Conservation (phyloP, 1,140 invertebrate genomes). For the Acromyrmex echinatior region DNA sequence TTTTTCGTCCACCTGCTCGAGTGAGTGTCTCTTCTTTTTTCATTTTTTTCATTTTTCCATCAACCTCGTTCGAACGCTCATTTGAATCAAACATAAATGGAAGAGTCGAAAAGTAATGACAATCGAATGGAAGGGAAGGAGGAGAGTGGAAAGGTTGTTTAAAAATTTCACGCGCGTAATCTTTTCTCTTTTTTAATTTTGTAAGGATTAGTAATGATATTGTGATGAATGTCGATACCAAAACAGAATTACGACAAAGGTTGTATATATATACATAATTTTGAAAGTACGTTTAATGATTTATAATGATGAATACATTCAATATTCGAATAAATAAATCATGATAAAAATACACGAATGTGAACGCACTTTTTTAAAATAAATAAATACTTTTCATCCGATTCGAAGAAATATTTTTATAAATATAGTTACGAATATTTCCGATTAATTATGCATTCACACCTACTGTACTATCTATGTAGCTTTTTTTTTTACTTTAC, state of each 20-base stretch:
- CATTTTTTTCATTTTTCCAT: not conserved
- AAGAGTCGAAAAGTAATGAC: not conserved
- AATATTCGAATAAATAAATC: no score
- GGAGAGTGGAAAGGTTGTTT: not conserved
- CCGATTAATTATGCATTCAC: no score
- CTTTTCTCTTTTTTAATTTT: not conserved
- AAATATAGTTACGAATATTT: no score
- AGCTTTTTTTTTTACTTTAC: no score
- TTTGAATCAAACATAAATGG: not conserved
- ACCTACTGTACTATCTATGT: no score
- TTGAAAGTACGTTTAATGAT: not conserved
- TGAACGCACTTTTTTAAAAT: no score
- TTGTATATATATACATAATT: not conserved
- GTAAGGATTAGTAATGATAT: not conserved
- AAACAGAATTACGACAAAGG: not conserved
- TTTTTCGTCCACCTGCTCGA: conserved; percentile 91
- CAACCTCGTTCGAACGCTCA: not conserved
- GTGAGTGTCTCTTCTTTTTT: conserved; percentile 87
- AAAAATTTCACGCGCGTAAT: not conserved
- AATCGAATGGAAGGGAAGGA: not conserved
- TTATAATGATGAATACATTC: no score
- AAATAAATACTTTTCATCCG: no score
- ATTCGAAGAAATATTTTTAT: no score
- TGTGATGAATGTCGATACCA: no score
- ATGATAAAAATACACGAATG: no score